Evolutionary conservation across 2,113 vertebrate species (phyloP).

Genomic region (Gambusia affinis): DNA sequence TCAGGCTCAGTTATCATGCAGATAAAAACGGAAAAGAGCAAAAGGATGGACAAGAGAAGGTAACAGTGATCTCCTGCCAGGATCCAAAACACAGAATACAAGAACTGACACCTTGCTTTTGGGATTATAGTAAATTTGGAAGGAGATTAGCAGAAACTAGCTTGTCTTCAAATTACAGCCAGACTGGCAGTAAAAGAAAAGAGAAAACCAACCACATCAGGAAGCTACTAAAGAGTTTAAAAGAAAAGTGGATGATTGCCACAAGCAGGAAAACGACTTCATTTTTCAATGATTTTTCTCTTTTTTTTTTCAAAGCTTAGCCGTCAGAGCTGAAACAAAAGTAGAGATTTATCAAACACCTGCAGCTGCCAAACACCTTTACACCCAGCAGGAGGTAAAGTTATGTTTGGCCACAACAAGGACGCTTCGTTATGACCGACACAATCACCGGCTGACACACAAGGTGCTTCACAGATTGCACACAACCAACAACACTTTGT

Average conservation of each 20-base stretch:
- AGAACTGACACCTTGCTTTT: background rate
- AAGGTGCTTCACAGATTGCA: background rate
- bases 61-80: background rate
- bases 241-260: background rate
- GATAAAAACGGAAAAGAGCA: background rate
- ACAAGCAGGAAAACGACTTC: background rate
- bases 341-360: background rate
- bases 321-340: background rate
- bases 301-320: background rate
- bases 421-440: background rate
- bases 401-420: background rate
- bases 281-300: background rate
- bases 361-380: background rate
- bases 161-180: background rate
- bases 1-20: no score
- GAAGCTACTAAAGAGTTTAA: background rate
- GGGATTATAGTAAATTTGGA: background rate
- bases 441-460: background rate
- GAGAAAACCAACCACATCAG: background rate
- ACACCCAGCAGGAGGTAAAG: background rate
- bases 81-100: background rate
- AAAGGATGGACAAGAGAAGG: background rate
- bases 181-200: background rate
- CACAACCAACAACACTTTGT: background rate
- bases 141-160: background rate